Percentiles rank a stretch among this genome's conserved stretches.
phyloP scores from a whole-genome alignment of 2,888 invertebrate genomes.

The Anarsia innoxiella region DNA sequence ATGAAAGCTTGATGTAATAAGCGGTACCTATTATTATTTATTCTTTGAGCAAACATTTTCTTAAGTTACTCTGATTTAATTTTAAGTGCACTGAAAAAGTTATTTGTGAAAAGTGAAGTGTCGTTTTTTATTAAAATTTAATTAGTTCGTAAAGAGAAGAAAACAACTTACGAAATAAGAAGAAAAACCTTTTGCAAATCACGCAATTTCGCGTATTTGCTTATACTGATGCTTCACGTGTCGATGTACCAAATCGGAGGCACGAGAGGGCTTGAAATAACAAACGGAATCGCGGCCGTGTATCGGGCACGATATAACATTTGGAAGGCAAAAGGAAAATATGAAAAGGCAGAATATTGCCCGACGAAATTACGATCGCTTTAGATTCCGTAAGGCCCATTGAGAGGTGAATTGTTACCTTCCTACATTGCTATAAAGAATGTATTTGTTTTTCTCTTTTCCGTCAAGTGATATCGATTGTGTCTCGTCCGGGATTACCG shows the following conservation, averaged over 20 bases:
- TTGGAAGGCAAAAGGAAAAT: conserved; percentile 65
- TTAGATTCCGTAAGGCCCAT: conserved; percentile 68
- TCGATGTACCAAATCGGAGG: conserved; percentile 61
- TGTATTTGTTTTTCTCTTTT: conserved; percentile 60
- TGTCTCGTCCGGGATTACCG: conserved; percentile 31
- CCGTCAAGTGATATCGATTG: conserved; percentile 44
- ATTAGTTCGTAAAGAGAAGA: not conserved
- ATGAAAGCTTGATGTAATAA: too few species aligned
- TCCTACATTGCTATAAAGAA: conserved; percentile 65
- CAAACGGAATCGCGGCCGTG: conserved; percentile 67
- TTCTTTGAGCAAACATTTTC: too few species aligned
- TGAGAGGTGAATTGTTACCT: conserved; percentile 70
- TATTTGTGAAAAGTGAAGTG: too few species aligned
- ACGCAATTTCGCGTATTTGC: conserved; percentile 32
- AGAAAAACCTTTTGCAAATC: not conserved
- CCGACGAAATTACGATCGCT: conserved; percentile 71
- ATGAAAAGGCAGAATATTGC: conserved; percentile 71
- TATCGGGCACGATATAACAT: conserved; percentile 64
- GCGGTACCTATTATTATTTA: too few species aligned
- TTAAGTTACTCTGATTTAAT: too few species aligned
- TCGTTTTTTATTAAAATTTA: too few species aligned
- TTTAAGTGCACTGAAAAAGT: too few species aligned
- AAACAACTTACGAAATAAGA: not conserved
- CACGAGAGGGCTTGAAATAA: conserved; percentile 63
- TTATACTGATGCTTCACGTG: conserved; percentile 56